Percentiles rank a stretch among this genome's conserved stretches.
Conservation (phyloP, 2,113 vertebrate genomes). For the Xerus inauris region DNA sequence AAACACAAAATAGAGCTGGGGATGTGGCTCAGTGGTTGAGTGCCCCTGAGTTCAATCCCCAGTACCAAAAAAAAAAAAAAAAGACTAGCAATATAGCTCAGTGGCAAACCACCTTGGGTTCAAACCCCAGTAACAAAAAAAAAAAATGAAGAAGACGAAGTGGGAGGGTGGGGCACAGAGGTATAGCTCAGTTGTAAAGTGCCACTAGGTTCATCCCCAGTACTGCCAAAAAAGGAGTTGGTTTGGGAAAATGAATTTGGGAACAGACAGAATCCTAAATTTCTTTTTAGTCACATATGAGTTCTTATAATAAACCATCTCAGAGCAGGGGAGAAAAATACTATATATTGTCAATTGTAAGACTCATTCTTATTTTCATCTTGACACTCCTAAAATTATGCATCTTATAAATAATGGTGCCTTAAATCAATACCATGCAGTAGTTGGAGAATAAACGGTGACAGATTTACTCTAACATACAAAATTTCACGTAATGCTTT, state of each 20-base stretch:
- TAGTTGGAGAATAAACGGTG: slow-evolving; percentile 38
- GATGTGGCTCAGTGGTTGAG: too few species aligned
- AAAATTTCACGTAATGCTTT: slow-evolving; percentile 24
- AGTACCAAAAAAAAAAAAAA: too few species aligned
- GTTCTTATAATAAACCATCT: background rate
- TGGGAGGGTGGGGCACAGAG: too few species aligned
- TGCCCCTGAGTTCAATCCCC: too few species aligned
- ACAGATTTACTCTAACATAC: slow-evolving; percentile 42
- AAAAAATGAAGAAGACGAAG: too few species aligned
- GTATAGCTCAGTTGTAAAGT: too few species aligned
- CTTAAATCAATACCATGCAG: background rate
- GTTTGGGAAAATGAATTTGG: background rate
- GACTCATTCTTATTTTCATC: background rate
- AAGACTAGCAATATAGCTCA: too few species aligned
- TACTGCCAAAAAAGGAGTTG: too few species aligned
- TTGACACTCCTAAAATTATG: slow-evolving; percentile 46
- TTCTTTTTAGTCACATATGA: background rate
- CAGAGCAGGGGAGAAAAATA: background rate
- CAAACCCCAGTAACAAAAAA: too few species aligned
- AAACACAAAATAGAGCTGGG: too few species aligned
- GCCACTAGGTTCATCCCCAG: too few species aligned
- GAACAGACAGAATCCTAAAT: slow-evolving; percentile 21
- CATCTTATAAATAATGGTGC: background rate
- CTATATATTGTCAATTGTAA: background rate
- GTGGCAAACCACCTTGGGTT: too few species aligned